Evolutionary conservation across 2,797 vertebrate species (phyloP), one percentile per base, ranked within the genome.

Genomic region (Darevskia nairensis): DNA sequence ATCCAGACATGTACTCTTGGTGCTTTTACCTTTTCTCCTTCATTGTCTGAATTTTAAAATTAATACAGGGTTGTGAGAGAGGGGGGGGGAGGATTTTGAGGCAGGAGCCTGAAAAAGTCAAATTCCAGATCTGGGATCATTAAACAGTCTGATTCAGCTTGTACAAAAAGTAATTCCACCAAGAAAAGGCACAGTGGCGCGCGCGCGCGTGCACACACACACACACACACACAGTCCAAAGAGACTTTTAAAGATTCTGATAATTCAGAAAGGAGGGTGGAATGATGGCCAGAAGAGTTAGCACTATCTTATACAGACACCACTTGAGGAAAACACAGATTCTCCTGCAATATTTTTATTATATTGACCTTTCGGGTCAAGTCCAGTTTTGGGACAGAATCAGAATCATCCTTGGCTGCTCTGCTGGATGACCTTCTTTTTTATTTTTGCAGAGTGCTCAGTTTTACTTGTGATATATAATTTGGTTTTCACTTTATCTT

Each of bases 261-360:
- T 17, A 44, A n/a, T 64, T 81, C 61, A 74, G 68, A 74, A 87
- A 25, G 32, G 50, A 61, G 19, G 2, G 25, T 68, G 59, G 35
- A 69, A 35, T n/a, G 17, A 55, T 25, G 6, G 8, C n/a, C 50
- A 69, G 61, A 21, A 19, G 2, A 61, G 3, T 19, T 29, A 35
- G 39, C 1, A 46, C 19, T 61, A 29, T 8, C 59, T 32, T 55
- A 44, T 82, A 55, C 21, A 86, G 50, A 32, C 0, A 0, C 32
- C 86, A 71, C 9, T 29, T 39, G 55, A 80, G 41, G 4, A 50
- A 69, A 66, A 55, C 15, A 32, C 46, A 21, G 17, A 64, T 82
- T 87, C 35, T 61, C 59, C 59, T 61, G 59, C 19, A 61, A 50
- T 61, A 61, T 17, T 21, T 61, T 61, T 19, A 61, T 61, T 61